Evolutionary conservation across 2,888 invertebrate genomes (phyloP).

Genomic region (Microlaimidae sp.): DNA sequence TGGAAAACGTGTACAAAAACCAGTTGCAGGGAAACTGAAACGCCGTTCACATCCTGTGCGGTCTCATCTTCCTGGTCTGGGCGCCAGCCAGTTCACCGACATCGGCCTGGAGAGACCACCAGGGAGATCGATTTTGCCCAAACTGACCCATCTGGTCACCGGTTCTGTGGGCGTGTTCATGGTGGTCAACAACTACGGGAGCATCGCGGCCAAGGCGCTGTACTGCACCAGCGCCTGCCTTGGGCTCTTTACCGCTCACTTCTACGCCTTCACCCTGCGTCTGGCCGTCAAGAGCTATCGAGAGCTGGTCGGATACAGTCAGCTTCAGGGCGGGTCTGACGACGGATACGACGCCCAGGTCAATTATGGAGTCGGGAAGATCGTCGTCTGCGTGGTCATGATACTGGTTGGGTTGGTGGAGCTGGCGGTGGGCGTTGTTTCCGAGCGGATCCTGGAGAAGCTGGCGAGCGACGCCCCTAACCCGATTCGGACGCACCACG

Average conservation of each 20-base stretch:
- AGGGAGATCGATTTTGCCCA: too few species aligned
- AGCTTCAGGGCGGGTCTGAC: not conserved
- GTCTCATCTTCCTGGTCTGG: conserved; percentile 27
- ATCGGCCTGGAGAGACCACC: conserved; percentile 29
- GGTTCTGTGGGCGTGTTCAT: conserved; percentile 28
- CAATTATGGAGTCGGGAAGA: conserved; percentile 20
- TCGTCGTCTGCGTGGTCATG: conserved; percentile 27
- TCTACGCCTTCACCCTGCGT: conserved; percentile 22
- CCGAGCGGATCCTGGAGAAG: conserved; percentile 23
- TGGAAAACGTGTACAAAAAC: too few species aligned
- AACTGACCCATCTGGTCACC: conserved; percentile 27
- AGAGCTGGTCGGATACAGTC: not conserved
- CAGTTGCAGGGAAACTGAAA: too few species aligned
- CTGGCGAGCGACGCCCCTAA: conserved; percentile 20
- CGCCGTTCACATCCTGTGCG: conserved; percentile 24
- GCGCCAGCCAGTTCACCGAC: conserved; percentile 28
- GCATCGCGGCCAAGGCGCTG: conserved; percentile 30
- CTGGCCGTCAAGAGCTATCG: not conserved
- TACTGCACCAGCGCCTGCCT: conserved; percentile 27
- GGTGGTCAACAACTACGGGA: conserved; percentile 29
- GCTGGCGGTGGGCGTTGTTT: conserved; percentile 23
- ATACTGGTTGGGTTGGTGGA: conserved; percentile 26
- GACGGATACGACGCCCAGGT: too few species aligned
- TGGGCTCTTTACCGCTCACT: conserved; percentile 27
- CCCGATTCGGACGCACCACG: not conserved